These are phyloP conservation scores for Marasmarcha lunaedactyla DNA, from an alignment of 2,888 invertebrate genomes.

Conservation along the genomic window DNA sequence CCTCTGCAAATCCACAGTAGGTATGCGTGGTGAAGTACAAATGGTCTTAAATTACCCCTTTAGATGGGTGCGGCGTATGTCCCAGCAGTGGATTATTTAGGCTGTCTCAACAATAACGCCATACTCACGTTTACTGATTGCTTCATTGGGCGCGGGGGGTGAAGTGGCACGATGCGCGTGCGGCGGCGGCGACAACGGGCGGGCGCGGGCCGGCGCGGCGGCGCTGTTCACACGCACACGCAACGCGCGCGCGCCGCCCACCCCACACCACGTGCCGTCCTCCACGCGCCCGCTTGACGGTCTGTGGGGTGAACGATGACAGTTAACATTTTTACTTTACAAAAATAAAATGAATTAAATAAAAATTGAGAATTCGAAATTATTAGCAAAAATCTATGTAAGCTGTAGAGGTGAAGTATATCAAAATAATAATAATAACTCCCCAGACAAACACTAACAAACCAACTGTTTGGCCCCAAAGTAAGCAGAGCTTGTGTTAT, in stretches of 20 bases:
- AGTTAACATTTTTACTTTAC: neutral
- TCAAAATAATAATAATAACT: too few species aligned
- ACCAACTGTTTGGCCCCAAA: too few species aligned
- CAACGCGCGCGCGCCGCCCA: slow-evolving; percentile 40
- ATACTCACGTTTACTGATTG: slow-evolving; percentile 33
- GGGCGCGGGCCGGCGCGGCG: slow-evolving; percentile 45
- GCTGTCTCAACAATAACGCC: too few species aligned
- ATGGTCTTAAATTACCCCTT: too few species aligned
- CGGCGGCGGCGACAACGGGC: slow-evolving; percentile 54
- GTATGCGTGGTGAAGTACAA: too few species aligned
- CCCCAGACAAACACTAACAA: too few species aligned
- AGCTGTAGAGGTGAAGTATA: too few species aligned
- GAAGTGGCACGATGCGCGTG: slow-evolving; percentile 56
- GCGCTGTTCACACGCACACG: slow-evolving; percentile 43
- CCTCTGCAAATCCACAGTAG: too few species aligned
- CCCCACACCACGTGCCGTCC: slow-evolving; percentile 38
- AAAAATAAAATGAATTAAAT: neutral
- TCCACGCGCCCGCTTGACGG: slow-evolving; percentile 52
- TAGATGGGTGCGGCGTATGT: too few species aligned
- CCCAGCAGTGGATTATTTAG: too few species aligned
- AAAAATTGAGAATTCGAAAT: neutral
- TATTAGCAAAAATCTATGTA: too few species aligned
- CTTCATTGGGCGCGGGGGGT: slow-evolving; percentile 25
- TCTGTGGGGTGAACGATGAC: slow-evolving; percentile 24
- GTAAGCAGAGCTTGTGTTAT: too few species aligned